phyloP scores from a whole-genome alignment of 2,888 invertebrate species.

The Mactromeris polynyma region DNA sequence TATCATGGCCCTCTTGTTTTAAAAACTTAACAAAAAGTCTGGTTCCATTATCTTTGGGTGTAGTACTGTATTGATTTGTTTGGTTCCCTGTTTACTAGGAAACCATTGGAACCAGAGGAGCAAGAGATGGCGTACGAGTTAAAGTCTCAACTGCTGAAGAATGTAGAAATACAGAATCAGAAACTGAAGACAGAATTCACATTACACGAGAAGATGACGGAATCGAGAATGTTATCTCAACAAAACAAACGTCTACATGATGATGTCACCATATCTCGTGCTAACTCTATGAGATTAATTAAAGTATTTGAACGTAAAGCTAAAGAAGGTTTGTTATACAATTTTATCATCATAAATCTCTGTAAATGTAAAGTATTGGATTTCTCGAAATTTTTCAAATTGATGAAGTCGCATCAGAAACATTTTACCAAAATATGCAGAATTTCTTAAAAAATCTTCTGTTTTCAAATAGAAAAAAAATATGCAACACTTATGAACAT shows the following conservation, averaged over 20 bases:
- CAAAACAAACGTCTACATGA: constrained; percentile 73
- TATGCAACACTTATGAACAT: no score
- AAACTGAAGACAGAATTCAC: constrained; percentile 80
- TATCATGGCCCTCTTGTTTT: no score
- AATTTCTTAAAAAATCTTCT: no score
- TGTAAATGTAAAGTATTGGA: no score
- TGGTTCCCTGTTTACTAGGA: constrained; percentile 50
- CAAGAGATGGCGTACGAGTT: constrained; percentile 81
- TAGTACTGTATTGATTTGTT: neutral
- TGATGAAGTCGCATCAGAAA: no score
- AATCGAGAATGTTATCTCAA: constrained; percentile 74
- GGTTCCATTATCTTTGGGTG: neutral
- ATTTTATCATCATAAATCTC: neutral
- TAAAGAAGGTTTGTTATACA: constrained; percentile 76
- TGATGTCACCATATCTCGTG: constrained; percentile 75
- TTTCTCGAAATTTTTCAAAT: no score
- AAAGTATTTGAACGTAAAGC: constrained; percentile 81
- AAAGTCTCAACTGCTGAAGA: constrained; percentile 80
- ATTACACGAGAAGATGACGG: constrained; percentile 79
- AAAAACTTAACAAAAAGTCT: neutral
- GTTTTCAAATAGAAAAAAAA: no score
- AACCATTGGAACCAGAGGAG: constrained; percentile 78
- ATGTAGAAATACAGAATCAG: constrained; percentile 80
- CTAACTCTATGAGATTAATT: constrained; percentile 78
- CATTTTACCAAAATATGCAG: no score